These are phyloP conservation scores for Miltochrista miniata DNA, from an alignment of 2,888 invertebrate species.

Conservation along the genomic window DNA sequence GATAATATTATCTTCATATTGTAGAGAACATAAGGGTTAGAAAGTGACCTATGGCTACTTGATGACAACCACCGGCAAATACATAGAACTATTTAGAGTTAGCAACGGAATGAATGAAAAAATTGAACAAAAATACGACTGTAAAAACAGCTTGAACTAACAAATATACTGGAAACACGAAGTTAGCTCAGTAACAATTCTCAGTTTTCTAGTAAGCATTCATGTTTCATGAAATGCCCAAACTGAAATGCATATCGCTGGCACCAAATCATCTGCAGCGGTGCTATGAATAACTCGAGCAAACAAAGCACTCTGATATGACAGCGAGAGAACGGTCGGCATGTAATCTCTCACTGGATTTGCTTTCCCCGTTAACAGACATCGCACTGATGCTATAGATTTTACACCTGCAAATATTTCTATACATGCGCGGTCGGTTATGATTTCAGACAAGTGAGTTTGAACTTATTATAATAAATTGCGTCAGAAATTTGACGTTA, in stretches of 20 bases:
- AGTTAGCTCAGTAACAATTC: not conserved
- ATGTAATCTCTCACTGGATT: conserved; percentile 34
- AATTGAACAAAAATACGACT: no score
- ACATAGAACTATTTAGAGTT: no score
- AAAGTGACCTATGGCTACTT: no score
- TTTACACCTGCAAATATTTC: not conserved
- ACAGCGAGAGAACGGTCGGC: conserved; percentile 17
- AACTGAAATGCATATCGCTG: conserved; percentile 23
- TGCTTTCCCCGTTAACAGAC: conserved; percentile 22
- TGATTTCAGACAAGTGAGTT: no score
- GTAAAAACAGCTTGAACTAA: no score
- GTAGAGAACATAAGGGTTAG: no score
- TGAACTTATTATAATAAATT: no score
- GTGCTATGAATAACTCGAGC: conserved; percentile 24
- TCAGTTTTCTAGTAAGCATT: not conserved
- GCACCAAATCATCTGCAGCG: conserved; percentile 19
- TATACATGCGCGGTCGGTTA: not conserved
- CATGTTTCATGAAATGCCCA: conserved; percentile 8
- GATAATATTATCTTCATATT: no score
- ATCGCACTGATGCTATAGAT: conserved; percentile 9
- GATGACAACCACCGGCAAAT: no score
- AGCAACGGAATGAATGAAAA: no score
- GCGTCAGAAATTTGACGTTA: no score
- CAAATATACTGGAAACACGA: no score
- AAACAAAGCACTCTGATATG: conserved; percentile 27